phyloP scores from a whole-genome alignment of 1,140 invertebrate species.

The Lepidurus apus region DNA sequence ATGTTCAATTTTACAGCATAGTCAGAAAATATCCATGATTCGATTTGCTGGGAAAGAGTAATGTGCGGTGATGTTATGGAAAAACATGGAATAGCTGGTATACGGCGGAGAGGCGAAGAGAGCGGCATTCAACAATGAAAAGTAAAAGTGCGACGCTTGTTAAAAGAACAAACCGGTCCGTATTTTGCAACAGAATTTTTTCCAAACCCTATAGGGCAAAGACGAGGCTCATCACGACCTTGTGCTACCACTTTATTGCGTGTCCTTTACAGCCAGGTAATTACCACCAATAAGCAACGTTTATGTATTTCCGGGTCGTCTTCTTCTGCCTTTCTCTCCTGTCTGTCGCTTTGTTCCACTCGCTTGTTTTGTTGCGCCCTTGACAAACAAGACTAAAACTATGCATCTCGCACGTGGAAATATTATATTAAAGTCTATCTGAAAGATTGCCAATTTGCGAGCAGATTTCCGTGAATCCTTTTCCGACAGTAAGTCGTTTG shows the following conservation, averaged over 20 bases:
- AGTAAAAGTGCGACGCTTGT: neutral
- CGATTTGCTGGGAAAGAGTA: no score
- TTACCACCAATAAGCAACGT: neutral
- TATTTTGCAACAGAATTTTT: neutral
- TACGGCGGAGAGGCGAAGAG: no score
- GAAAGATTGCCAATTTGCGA: no score
- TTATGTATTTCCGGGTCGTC: constrained; percentile 3
- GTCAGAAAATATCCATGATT: no score
- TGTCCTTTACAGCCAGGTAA: neutral
- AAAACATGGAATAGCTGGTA: no score
- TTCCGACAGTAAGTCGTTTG: no score
- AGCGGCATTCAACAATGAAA: no score
- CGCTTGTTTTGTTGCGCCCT: neutral
- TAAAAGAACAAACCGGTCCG: neutral
- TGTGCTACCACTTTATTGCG: neutral
- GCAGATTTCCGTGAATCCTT: no score
- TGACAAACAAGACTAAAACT: neutral
- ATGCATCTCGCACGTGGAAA: neutral
- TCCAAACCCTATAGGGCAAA: neutral
- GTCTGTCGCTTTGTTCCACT: neutral
- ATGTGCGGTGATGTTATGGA: no score
- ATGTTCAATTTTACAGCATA: no score
- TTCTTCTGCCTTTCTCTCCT: neutral
- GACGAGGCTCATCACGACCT: constrained; percentile 1
- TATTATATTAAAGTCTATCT: no score